Percentiles rank a stretch among this genome's conserved stretches.
Evolutionary conservation across 2,888 invertebrate genomes (phyloP).

Genomic region (Automeris io): DNA sequence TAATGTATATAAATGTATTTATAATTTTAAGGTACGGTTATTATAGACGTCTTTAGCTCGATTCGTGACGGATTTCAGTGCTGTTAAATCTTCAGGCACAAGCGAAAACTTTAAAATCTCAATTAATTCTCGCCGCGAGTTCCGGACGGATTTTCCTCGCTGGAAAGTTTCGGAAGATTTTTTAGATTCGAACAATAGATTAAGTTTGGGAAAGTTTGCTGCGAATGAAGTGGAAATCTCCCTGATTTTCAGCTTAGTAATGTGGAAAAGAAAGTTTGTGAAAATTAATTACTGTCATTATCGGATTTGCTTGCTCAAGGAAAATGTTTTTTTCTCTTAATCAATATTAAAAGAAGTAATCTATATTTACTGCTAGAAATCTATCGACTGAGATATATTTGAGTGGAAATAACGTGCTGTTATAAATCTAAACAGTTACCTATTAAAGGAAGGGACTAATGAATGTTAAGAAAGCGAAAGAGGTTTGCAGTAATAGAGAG

Average conservation of each 20-base stretch:
- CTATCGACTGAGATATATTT: too few species aligned
- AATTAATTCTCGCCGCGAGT: slow-evolving; percentile 30
- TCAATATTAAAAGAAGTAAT: too few species aligned
- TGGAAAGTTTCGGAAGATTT: slow-evolving; percentile 1
- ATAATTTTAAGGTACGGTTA: too few species aligned
- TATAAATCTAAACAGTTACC: too few species aligned
- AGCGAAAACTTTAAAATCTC: slow-evolving; percentile 34
- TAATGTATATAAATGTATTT: too few species aligned
- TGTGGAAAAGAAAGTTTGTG: neutral
- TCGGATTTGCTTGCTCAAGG: neutral
- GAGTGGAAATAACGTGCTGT: too few species aligned
- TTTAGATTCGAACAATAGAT: neutral
- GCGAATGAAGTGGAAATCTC: neutral
- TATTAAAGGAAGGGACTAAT: too few species aligned
- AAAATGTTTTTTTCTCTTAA: too few species aligned
- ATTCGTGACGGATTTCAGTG: slow-evolving; percentile 21
- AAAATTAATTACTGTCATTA: slow-evolving; percentile 1
- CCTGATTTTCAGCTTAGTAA: neutral
- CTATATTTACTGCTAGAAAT: too few species aligned
- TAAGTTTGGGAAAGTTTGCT: neutral
- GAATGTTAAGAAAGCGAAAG: too few species aligned
- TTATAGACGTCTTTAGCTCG: neutral
- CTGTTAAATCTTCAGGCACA: slow-evolving; percentile 37
- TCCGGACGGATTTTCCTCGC: neutral
- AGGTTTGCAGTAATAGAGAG: too few species aligned